Conservation (phyloP, 2,888 invertebrate genomes). For the Brachyopa scutellaris region DNA sequence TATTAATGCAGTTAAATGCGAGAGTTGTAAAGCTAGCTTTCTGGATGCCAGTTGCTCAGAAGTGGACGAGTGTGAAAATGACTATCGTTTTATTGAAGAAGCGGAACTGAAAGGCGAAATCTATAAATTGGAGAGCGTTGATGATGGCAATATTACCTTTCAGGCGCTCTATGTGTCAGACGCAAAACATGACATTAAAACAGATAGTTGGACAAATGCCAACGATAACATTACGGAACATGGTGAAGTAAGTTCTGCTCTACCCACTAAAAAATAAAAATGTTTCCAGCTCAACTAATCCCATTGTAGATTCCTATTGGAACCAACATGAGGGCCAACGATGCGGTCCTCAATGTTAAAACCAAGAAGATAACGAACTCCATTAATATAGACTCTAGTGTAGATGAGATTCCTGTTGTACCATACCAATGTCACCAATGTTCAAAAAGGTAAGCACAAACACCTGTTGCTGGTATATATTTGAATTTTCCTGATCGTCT, state of each 20-base stretch:
- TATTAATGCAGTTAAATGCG: slow-evolving; percentile 47
- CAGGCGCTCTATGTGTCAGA: background rate
- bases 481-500: no score
- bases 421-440: slow-evolving; percentile 49
- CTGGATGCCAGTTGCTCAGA: background rate
- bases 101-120: slow-evolving; percentile 50
- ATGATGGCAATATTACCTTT: slow-evolving; percentile 6
- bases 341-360: background rate
- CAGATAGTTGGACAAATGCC: background rate
- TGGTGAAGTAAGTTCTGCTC: background rate
- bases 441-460: slow-evolving; percentile 43
- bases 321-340: background rate
- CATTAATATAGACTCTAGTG: background rate
- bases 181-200: background rate
- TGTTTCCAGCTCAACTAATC: background rate
- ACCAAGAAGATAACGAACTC: background rate
- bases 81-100: slow-evolving; percentile 61
- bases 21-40: slow-evolving; percentile 41
- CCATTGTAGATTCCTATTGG: slow-evolving; percentile 6
- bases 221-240: background rate
- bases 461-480: slow-evolving; percentile 42
- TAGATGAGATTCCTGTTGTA: background rate
- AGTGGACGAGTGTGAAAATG: slow-evolving; percentile 49
- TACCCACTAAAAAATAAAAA: background rate
- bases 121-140: slow-evolving; percentile 48